Conservation (phyloP, 2,113 vertebrate genomes). For the Cervus canadensis region DNA sequence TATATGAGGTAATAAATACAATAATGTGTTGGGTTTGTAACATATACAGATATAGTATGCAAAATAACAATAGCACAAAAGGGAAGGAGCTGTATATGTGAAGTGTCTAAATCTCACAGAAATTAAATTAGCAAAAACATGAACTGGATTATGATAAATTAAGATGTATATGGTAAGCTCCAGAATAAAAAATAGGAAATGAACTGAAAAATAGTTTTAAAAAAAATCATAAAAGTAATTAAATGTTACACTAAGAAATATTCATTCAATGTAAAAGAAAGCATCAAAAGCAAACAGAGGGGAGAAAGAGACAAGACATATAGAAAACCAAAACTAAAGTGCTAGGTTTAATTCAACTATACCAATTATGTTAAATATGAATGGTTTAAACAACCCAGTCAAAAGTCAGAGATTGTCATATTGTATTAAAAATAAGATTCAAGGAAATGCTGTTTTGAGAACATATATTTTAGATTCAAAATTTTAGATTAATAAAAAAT, state of each 20-base stretch:
- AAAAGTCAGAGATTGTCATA: not conserved
- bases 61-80: not conserved
- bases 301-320: not conserved
- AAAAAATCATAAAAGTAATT: not conserved
- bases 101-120: not conserved
- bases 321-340: not conserved
- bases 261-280: conserved; percentile 6
- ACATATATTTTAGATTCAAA: not conserved
- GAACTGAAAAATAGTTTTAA: not conserved
- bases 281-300: not conserved
- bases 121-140: not conserved
- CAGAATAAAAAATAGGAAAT: not conserved
- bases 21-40: not conserved
- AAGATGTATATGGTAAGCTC: not conserved
- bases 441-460: not conserved
- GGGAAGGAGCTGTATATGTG: not conserved
- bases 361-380: not conserved
- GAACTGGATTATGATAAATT: conserved; percentile 2
- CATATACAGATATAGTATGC: not conserved
- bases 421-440: not conserved
- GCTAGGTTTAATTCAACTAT: not conserved
- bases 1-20: not conserved
- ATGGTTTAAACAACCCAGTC: not conserved
- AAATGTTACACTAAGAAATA: not conserved
- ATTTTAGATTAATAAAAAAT: not conserved